Percentiles rank a stretch among this genome's conserved stretches.
These are phyloP conservation scores for Nannospalax galili DNA, from an alignment of 2,113 vertebrate species.

Conservation along the genomic window DNA sequence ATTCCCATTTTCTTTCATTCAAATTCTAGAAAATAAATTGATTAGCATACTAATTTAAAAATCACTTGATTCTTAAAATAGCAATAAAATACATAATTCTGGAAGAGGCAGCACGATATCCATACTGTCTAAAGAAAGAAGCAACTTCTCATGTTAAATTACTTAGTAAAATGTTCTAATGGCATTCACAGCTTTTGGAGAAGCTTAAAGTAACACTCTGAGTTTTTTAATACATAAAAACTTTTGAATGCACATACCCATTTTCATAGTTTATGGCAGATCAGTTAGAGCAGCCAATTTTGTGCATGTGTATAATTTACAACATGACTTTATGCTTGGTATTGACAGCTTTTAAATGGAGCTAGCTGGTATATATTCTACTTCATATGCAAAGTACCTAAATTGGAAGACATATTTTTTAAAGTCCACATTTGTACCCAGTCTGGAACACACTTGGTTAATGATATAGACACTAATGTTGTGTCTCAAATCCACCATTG, in stretches of 20 bases:
- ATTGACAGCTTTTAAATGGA: background rate
- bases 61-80: background rate
- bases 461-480: background rate
- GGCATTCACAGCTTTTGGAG: background rate
- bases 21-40: conserved; percentile 27
- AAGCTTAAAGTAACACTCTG: background rate
- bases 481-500: background rate
- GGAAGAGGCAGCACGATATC: background rate
- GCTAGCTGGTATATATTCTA: background rate
- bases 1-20: background rate
- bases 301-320: background rate
- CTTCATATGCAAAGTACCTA: background rate
- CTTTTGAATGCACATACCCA: background rate
- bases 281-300: background rate
- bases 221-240: background rate
- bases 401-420: background rate
- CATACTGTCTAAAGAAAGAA: background rate
- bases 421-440: background rate
- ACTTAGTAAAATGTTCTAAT: background rate
- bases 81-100: background rate
- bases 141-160: background rate
- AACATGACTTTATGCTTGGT: background rate
- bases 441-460: background rate
- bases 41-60: conserved; percentile 9
- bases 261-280: background rate